Evolutionary conservation across 2,113 vertebrate genomes (phyloP), one percentile per base, ranked within the genome.

Genomic region (Phylloscopus whistleri): DNA sequence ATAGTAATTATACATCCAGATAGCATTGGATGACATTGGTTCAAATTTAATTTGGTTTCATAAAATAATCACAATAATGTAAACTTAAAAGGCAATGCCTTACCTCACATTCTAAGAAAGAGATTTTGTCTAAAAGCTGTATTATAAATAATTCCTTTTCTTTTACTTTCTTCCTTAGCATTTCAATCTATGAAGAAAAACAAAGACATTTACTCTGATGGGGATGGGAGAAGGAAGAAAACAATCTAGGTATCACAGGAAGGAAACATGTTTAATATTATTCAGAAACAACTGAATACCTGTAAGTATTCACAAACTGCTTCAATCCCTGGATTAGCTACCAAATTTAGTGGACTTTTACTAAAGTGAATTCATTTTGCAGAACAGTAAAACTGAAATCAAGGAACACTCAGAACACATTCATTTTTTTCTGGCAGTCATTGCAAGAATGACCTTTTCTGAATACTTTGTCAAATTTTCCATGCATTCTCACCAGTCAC

Each of bases 91-190:
- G 4, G 17, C 74, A 92, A 86, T 63, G 44, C 85, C 98, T 98
- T 98, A 99, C 99, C 99, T 99, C 99, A 96, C 99, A 99, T 98
- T 99, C 99, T 94, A 99, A 98, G 81, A 99, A 99, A 27, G 99
- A 99, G 33, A 99, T 99, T 96, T 99, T 99, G 97, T 99, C 99
- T 96, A 99, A 97, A 83, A 99, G 98, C 93, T 99, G 99, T n/a
- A 99, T 94, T 95, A 99, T 99, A 96, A 99, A 98, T 96, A 98
- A 97, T 73, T 99, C 99, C 96, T 99, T 99, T 98, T 99, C 98
- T 72, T 99, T 98, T 37, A 99, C 98, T 95, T 99, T 98, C 94
- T 98, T 98, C 96, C 98, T 98, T 77, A 99, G 97, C 16, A 98
- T 97, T 97, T 98, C 97, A 95, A 99, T 99, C 99, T 99, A 85